Conservation (phyloP, 2,113 vertebrate genomes). For the Chaetodon trifascialis region DNA sequence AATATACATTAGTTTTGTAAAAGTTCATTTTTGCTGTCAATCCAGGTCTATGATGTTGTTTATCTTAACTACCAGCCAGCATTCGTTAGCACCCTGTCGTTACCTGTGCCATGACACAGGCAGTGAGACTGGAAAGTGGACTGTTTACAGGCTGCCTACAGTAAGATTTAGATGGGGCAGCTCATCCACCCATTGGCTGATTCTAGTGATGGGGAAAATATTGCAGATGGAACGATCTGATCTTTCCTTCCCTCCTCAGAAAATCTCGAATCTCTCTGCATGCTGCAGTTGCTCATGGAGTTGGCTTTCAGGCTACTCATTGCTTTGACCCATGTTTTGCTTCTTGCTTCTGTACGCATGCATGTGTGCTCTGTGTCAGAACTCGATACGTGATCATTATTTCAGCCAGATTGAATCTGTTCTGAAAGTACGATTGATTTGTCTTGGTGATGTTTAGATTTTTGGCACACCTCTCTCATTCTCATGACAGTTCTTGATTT, state of each 20-base stretch:
- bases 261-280: background rate
- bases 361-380: slow-evolving; percentile 5
- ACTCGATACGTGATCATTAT: slow-evolving; percentile 21
- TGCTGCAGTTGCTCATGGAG: slow-evolving; percentile 3
- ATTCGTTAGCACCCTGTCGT: slow-evolving; percentile 71
- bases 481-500: slow-evolving; percentile 19
- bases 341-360: background rate
- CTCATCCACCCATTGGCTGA: slow-evolving; percentile 16
- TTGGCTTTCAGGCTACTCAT: background rate
- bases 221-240: slow-evolving; percentile 8
- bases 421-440: slow-evolving; percentile 39
- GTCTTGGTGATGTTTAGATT: slow-evolving; percentile 27
- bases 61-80: slow-evolving; percentile 62
- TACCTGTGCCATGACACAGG: slow-evolving; percentile 50
- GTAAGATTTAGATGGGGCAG: background rate
- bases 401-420: slow-evolving; percentile 8
- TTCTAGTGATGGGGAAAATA: slow-evolving; percentile 30
- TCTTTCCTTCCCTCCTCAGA: background rate
- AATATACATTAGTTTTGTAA: background rate
- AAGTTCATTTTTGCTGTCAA: slow-evolving; percentile 9
- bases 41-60: slow-evolving; percentile 72
- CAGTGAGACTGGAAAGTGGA: slow-evolving; percentile 6
- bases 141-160: background rate
- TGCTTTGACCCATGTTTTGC: background rate
- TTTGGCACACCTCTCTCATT: slow-evolving; percentile 23